These are phyloP conservation scores for Leptodactylus fuscus DNA, from an alignment of 2,113 vertebrate species.

Conservation along the genomic window DNA sequence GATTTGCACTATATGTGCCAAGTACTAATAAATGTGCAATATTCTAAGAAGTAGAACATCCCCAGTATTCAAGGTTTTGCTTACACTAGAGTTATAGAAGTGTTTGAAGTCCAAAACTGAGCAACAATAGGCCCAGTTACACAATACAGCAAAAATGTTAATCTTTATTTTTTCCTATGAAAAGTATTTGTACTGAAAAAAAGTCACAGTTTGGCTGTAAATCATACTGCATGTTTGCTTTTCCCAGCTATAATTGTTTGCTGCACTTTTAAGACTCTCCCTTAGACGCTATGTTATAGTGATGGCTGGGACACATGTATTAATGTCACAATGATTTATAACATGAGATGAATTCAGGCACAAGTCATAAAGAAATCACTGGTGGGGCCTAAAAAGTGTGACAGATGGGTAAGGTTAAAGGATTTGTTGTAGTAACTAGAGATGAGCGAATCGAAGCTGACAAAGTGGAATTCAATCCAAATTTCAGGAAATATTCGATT, in stretches of 20 bases:
- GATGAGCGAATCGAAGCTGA: too few relatives aligned
- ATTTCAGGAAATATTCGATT: too few relatives aligned
- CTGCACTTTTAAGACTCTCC: not conserved
- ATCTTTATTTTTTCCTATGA: not conserved
- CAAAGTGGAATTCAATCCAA: too few relatives aligned
- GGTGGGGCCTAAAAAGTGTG: too few relatives aligned
- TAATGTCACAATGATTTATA: slow-evolving; percentile 19
- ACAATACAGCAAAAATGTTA: not conserved
- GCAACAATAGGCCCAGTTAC: not conserved
- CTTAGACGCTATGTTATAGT: not conserved
- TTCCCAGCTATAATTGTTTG: slow-evolving; percentile 35
- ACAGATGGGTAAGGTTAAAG: too few relatives aligned
- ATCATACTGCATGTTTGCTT: slow-evolving; percentile 26
- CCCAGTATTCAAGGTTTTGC: not conserved
- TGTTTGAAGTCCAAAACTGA: not conserved
- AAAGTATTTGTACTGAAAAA: not conserved
- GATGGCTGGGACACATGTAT: not conserved
- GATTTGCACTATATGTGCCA: not conserved
- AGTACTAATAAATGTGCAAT: too few relatives aligned
- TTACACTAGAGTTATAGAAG: not conserved
- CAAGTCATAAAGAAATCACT: not conserved
- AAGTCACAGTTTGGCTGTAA: slow-evolving; percentile 17
- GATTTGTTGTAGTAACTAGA: too few relatives aligned
- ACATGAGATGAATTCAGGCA: not conserved
- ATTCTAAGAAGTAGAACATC: too few relatives aligned